Evolutionary conservation across 1,140 invertebrate species (phyloP), one percentile per base, ranked within the genome.

Genomic region (Atta texana): DNA sequence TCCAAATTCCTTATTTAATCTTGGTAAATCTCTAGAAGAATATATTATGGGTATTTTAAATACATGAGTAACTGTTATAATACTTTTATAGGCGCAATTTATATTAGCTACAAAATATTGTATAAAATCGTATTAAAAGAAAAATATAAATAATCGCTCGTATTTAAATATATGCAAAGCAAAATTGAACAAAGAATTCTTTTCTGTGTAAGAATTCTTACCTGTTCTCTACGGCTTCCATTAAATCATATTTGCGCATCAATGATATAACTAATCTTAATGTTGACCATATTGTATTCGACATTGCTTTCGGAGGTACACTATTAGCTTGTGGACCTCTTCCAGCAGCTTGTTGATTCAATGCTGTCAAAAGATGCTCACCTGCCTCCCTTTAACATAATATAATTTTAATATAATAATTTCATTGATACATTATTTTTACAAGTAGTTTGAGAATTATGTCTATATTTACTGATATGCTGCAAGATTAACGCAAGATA

Each of bases 401-500:
- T 7, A n/a, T 55, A 57, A 2, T 21, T 10, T 21, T 57, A 57
- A 55, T 28, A 61, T 53, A 57, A 69, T 7, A 39, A 31, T 85
- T 64, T 74, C 16, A 53, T 71, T 59, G 8, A 14, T 24, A 66
- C 6, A 44, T 44, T 59, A 21, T 77, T 14, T 75, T 68, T 5
- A 24, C 24, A 24, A 49, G 2, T 18, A n/a, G 1, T 0, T 39
- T 44, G 0, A 82, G 12, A 49, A 72, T 53, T 16, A 75, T 61
- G 49, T 80, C 14, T 63, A 72, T 68, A 85, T 92, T 95, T 95
- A 98, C 97, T 97, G 98, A 92, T 99, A 98, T 34, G 98, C 98
- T 91, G 97, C 97, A n/a, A 99, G 96, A 96, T 99, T 99, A 93
- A 99, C 98, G 94, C 99, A 99, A 77, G 98, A 98, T 69, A 99